Evolutionary conservation across 2,797 vertebrate genomes (phyloP).

Genomic region (Manis pentadactyla): DNA sequence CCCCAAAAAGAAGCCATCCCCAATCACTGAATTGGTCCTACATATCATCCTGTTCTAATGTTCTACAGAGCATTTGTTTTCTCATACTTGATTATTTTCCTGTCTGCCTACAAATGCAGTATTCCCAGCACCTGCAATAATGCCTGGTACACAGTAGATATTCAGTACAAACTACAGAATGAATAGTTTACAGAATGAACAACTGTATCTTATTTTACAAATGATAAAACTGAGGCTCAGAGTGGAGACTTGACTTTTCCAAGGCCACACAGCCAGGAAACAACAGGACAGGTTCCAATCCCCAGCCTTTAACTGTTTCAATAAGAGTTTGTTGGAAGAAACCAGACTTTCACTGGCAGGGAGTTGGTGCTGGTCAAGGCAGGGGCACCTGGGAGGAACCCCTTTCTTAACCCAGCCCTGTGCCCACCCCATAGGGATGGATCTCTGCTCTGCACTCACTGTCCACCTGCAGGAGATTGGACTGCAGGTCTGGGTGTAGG

Average conservation of each 20-base stretch:
- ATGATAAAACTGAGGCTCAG: slow-evolving; percentile 61
- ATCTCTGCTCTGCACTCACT: slow-evolving; percentile 89
- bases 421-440: slow-evolving; percentile 46
- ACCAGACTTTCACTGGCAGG: slow-evolving; percentile 34
- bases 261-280: slow-evolving; percentile 54
- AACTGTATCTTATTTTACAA: slow-evolving; percentile 50
- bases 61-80: neutral
- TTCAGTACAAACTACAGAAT: neutral
- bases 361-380: neutral
- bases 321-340: slow-evolving; percentile 20
- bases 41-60: neutral
- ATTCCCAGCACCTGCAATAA: neutral
- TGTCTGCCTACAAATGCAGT: slow-evolving; percentile 14
- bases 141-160: neutral
- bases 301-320: neutral
- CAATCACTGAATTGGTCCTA: neutral
- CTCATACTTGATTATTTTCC: slow-evolving; percentile 26
- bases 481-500: slow-evolving; percentile 95
- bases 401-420: neutral
- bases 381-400: neutral
- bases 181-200: slow-evolving; percentile 54
- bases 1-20: slow-evolving; percentile 9
- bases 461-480: slow-evolving; percentile 94
- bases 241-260: slow-evolving; percentile 26
- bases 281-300: neutral